Conservation (phyloP, 2,797 vertebrate genomes). For the Knipowitschia caucasica region DNA sequence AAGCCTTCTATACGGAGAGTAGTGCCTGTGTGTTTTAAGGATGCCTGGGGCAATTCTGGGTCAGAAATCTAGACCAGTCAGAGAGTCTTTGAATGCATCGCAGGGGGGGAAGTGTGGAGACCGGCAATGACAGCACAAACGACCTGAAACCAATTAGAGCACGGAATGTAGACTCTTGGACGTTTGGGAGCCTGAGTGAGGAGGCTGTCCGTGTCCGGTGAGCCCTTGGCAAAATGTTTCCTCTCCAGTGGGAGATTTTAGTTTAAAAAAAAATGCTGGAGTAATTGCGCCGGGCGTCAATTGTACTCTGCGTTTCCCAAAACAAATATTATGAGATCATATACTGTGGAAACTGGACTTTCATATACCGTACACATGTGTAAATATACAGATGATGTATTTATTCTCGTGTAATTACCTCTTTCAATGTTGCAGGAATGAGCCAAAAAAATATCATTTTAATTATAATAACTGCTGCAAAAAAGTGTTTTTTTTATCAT, state of each 20-base stretch:
- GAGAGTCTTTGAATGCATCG: not conserved
- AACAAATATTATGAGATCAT: too few species aligned
- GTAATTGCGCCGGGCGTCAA: not conserved
- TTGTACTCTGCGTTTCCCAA: slow-evolving; percentile 7
- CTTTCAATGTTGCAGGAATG: too few species aligned
- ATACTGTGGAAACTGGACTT: too few species aligned
- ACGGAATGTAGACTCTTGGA: not conserved
- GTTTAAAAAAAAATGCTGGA: not conserved
- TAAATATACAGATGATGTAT: too few species aligned
- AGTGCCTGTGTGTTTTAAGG: not conserved
- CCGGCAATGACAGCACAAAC: not conserved
- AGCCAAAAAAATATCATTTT: too few species aligned
- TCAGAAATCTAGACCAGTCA: slow-evolving; percentile 4
- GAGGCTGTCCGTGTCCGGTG: not conserved
- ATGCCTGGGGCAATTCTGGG: slow-evolving; percentile 4
- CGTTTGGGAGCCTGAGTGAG: not conserved
- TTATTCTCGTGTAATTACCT: too few species aligned
- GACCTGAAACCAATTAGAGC: slow-evolving; percentile 8
- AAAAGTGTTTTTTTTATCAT: too few species aligned
- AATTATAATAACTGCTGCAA: too few species aligned
- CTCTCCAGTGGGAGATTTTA: not conserved
- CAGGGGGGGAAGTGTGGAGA: not conserved
- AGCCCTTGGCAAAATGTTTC: not conserved
- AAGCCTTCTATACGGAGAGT: not conserved
- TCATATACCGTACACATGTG: too few species aligned